Percentiles rank a stretch among this genome's conserved stretches.
Conservation (phyloP, 1,140 invertebrate genomes). For the Hypothenemus hampei region DNA sequence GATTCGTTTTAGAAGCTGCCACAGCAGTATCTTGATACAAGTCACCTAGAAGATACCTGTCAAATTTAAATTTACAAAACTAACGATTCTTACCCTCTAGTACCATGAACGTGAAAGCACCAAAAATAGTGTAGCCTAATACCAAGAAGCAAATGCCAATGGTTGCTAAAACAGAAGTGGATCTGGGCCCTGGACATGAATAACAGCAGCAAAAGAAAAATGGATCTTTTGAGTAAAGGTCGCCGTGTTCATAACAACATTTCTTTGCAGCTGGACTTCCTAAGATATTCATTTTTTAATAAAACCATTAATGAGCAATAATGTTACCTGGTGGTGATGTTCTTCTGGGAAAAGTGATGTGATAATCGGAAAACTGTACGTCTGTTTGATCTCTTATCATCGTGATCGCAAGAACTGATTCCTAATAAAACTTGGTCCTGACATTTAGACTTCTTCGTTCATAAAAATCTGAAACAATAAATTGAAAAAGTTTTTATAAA, state of each 20-base stretch:
- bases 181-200: slow-evolving; percentile 37
- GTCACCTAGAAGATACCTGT: slow-evolving; percentile 26
- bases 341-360: slow-evolving; percentile 25
- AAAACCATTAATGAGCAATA: no score
- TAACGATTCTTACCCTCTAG: slow-evolving; percentile 56
- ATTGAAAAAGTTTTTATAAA: no score
- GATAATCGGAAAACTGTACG: slow-evolving; percentile 26
- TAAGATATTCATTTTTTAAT: no score
- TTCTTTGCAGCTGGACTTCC: slow-evolving; percentile 39
- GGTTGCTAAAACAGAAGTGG: slow-evolving; percentile 41
- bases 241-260: slow-evolving; percentile 42
- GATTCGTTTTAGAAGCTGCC: slow-evolving; percentile 56
- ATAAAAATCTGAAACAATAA: no score
- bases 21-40: slow-evolving; percentile 50
- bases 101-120: slow-evolving; percentile 87
- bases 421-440: neutral
- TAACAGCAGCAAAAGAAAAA: slow-evolving; percentile 44
- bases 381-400: slow-evolving; percentile 33
- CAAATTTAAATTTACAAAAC: neutral
- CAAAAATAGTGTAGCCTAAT: slow-evolving; percentile 82
- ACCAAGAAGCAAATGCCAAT: slow-evolving; percentile 78
- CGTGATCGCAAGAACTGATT: no score
- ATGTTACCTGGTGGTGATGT: slow-evolving; percentile 26
- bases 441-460: neutral
- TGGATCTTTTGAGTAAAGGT: slow-evolving; percentile 25